Conservation (phyloP, 2,113 vertebrate species). For the Bufo bufo region DNA sequence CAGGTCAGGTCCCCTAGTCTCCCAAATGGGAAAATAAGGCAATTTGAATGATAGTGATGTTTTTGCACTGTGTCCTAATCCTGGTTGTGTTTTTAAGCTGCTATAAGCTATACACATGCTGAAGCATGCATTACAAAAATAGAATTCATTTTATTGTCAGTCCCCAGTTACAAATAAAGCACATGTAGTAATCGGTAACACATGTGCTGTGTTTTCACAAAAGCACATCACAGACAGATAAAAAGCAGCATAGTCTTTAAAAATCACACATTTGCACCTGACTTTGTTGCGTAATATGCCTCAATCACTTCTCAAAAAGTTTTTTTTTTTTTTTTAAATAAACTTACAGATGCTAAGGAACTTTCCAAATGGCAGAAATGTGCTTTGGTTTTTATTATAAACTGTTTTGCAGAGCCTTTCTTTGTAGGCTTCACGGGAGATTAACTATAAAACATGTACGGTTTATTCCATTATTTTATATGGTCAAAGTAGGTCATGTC, state of each 20-base stretch:
- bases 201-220: constrained; percentile 11
- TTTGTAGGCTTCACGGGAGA: constrained; percentile 30
- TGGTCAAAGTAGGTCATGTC: constrained; percentile 17
- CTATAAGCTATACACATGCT: not conserved
- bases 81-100: not conserved
- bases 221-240: constrained; percentile 38
- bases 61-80: not conserved
- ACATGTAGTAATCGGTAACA: constrained; percentile 37
- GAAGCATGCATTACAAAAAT: not conserved
- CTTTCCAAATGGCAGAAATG: constrained; percentile 28
- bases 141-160: constrained; percentile 15
- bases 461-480: constrained; percentile 45
- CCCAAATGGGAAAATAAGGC: not conserved
- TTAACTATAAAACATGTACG: constrained; percentile 25
- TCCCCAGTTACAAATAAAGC: constrained; percentile 29
- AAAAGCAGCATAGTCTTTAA: constrained; percentile 31
- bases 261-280: constrained; percentile 43
- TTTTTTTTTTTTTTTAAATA: constrained; percentile 4
- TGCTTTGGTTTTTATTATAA: constrained; percentile 45
- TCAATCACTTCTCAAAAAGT: constrained; percentile 20
- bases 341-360: constrained; percentile 14
- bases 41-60: not conserved
- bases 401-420: constrained; percentile 55
- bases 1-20: not conserved
- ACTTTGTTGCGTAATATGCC: constrained; percentile 21